Percentiles rank a stretch among this genome's conserved stretches.
Conservation (phyloP, 2,888 invertebrate species). For the Xestia rhomboidea region DNA sequence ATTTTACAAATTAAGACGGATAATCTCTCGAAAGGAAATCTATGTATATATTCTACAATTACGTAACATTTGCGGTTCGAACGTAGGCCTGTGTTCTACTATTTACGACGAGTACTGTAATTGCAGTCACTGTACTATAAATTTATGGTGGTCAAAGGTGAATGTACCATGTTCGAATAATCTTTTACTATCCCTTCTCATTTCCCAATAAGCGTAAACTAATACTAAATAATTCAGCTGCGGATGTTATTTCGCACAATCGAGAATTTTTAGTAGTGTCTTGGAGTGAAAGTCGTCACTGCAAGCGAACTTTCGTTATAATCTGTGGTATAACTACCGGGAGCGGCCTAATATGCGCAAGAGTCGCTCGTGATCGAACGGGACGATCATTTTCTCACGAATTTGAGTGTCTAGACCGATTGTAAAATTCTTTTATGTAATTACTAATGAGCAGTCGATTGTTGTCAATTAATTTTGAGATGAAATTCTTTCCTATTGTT, state of each 20-base stretch:
- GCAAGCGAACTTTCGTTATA: slow-evolving; percentile 84
- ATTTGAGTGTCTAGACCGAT: slow-evolving; percentile 48
- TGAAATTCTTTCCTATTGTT: slow-evolving; percentile 34
- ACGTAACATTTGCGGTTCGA: slow-evolving; percentile 55
- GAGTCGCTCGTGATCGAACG: slow-evolving; percentile 68
- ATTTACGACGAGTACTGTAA: slow-evolving; percentile 61
- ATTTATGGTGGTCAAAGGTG: slow-evolving; percentile 74
- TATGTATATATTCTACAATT: slow-evolving; percentile 47
- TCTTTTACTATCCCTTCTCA: slow-evolving; percentile 35
- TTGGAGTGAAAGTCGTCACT: slow-evolving; percentile 83
- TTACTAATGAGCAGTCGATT: slow-evolving; percentile 27
- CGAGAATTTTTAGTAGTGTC: slow-evolving; percentile 67
- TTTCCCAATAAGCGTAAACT: slow-evolving; percentile 29
- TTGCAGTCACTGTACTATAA: slow-evolving; percentile 58
- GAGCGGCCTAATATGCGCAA: slow-evolving; percentile 73
- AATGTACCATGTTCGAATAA: slow-evolving; percentile 55
- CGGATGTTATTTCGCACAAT: slow-evolving; percentile 48
- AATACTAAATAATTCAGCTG: slow-evolving; percentile 26
- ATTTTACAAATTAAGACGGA: slow-evolving; percentile 25
- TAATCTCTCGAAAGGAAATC: slow-evolving; percentile 52
- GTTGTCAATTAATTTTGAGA: slow-evolving; percentile 20
- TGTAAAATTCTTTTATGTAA: slow-evolving; percentile 42
- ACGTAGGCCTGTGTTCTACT: slow-evolving; percentile 47
- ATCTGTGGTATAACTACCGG: slow-evolving; percentile 71
- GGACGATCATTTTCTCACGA: slow-evolving; percentile 64